Evolutionary conservation across 2,888 invertebrate genomes (phyloP), one percentile per base, ranked within the genome.

Genomic region (Caenorhabditis uteleia): DNA sequence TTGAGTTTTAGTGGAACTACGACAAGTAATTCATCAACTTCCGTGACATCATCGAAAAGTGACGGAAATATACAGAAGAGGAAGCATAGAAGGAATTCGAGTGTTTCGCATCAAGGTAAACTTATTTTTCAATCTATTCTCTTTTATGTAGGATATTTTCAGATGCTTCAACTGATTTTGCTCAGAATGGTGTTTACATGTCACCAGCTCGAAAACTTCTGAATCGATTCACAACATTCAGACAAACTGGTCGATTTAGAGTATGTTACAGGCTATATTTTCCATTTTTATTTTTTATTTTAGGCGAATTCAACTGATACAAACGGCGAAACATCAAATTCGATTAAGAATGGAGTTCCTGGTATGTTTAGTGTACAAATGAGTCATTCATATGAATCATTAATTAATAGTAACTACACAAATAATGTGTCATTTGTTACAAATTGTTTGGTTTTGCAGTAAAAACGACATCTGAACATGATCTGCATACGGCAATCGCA

Each of bases 401-500:
- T n/a, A n/a, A n/a, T n/a, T n/a, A n/a, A n/a, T n/a, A n/a, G n/a
- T n/a, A n/a, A n/a, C n/a, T n/a, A n/a, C n/a, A n/a, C n/a, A n/a
- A n/a, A n/a, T n/a, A n/a, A n/a, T n/a, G n/a, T n/a, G n/a, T n/a
- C n/a, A n/a, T n/a, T n/a, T n/a, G n/a, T n/a, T n/a, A n/a, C n/a
- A n/a, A n/a, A n/a, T n/a, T n/a, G n/a, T n/a, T n/a, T n/a, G n/a
- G n/a, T n/a, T n/a, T 60, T 60, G 21, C 49, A 60, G 60, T 39
- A 27, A 60, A 55, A 55, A 55, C 60, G 25, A 49, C 60, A 21
- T 62, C 62, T 36, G 62, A 57, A 48, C 62, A 62, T 29, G 53
- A 57, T 34, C 44, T 62, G 26, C 42, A 40, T 18, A 43, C 42
- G 14, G 16, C 36, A 8, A 27, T 18, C 18, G 27, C 29, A 8